Evolutionary conservation across 1,140 invertebrate genomes (phyloP), one percentile per base, ranked within the genome.

Genomic region (Drosophila repletoides): DNA sequence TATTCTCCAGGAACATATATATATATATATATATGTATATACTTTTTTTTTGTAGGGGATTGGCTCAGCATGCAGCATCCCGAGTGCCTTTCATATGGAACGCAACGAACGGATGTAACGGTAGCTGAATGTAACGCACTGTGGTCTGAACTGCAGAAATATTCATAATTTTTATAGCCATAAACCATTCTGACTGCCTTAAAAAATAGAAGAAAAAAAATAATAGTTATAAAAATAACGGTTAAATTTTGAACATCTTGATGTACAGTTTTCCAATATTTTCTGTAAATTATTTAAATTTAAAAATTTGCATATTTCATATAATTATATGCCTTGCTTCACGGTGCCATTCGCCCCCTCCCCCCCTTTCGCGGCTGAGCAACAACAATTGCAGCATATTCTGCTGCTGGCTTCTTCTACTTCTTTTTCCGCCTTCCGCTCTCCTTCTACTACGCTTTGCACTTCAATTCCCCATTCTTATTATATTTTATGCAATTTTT

Each of bases 401-500:
- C 52, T 10, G 34, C 21, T 31, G 67, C 21, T n/a, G n/a, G n/a
- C n/a, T n/a, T n/a, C n/a, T 49, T 15, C 28, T 24, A 17, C 19
- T 31, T 12, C 19, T 15, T 24, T 26, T 43, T 9, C 51, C 40
- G 24, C 55, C 52, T 68, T 69, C n/a, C 59, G 10, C 14, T 36
- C 12, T 9, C 26, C 69, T 56, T n/a, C n/a, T n/a, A n/a, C n/a
- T n/a, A n/a, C n/a, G n/a, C 34, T 77, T 56, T 59, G 36, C 60
- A 76, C 40, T 73, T 63, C 45, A 28, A 49, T 72, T 46, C 56
- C 38, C 63, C 52, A 56, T 51, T 71, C 31, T 53, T 43, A 59
- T 67, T 59, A 60, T 76, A 61, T 79, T 75, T 68, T 79, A 68
- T 65, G 71, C 75, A 84, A 84, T 86, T 86, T 84, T 84, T 84